These are phyloP conservation scores for Callyntrura sp. DNA, from an alignment of 2,888 invertebrate species.

Conservation along the genomic window DNA sequence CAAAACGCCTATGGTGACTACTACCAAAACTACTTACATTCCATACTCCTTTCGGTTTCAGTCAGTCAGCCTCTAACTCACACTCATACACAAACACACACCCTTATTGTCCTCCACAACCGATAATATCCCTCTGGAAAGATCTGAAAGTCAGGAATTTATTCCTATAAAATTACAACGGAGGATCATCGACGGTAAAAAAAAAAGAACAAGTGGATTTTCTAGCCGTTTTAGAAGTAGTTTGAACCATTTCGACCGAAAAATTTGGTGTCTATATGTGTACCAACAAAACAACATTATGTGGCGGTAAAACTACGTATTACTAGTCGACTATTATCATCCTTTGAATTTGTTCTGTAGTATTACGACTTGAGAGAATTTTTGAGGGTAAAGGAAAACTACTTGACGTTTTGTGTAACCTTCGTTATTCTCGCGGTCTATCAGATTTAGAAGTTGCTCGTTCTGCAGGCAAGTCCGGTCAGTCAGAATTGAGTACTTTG, in stretches of 20 bases:
- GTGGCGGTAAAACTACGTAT: too few relatives aligned
- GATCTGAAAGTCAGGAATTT: not conserved
- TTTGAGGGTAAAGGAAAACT: too few relatives aligned
- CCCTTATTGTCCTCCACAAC: constrained; percentile 52
- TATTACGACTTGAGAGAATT: too few relatives aligned
- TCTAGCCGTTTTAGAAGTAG: not conserved
- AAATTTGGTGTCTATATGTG: not conserved
- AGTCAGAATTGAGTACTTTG: too few relatives aligned
- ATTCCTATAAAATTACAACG: not conserved
- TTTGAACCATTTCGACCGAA: not conserved
- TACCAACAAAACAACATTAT: too few relatives aligned
- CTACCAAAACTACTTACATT: constrained; percentile 57
- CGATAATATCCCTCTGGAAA: constrained; percentile 28
- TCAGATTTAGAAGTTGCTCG: too few relatives aligned
- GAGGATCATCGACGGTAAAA: constrained; percentile 41
- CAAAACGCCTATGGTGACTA: constrained; percentile 26
- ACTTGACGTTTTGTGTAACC: too few relatives aligned
- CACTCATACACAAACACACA: constrained; percentile 55
- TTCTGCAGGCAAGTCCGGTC: too few relatives aligned
- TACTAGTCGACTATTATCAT: too few relatives aligned
- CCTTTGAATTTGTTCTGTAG: too few relatives aligned
- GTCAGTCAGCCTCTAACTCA: constrained; percentile 55
- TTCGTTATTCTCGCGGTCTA: too few relatives aligned
- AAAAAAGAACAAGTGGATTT: not conserved
- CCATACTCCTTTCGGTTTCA: constrained; percentile 46